Percentiles rank a stretch among this genome's conserved stretches.
Conservation (phyloP, 1,140 invertebrate genomes). For the Zaprionus lachaisei region DNA sequence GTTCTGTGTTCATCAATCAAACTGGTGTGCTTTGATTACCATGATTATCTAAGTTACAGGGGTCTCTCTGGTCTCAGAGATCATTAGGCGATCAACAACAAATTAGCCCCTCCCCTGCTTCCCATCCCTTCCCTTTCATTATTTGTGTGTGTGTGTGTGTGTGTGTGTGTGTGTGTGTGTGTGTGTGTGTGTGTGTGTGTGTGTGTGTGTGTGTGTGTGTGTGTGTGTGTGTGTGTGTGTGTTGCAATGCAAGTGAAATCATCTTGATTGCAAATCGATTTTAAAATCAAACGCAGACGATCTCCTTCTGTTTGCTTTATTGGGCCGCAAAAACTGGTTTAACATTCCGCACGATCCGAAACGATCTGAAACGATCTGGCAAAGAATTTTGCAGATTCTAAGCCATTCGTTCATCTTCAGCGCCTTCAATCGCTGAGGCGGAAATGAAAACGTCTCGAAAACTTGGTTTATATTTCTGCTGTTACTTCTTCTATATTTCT, state of each 20-base stretch:
- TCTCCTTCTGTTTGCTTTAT: slow-evolving; percentile 36
- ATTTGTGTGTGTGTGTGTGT: too few species aligned
- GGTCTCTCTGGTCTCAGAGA: not conserved
- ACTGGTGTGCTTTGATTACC: slow-evolving; percentile 15
- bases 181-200: slow-evolving; percentile 25
- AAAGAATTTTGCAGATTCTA: slow-evolving; percentile 52
- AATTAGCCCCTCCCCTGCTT: slow-evolving; percentile 16
- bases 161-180: slow-evolving; percentile 9
- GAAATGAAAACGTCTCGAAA: slow-evolving; percentile 57
- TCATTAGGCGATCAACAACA: slow-evolving; percentile 29
- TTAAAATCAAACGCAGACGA: slow-evolving; percentile 29
- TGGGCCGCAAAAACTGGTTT: slow-evolving; percentile 70
- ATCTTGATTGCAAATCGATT: slow-evolving; percentile 75
- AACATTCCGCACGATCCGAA: slow-evolving; percentile 42
- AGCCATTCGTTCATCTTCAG: slow-evolving; percentile 76
- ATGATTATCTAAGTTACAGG: slow-evolving; percentile 6
- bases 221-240: slow-evolving; percentile 14
- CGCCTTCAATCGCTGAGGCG: slow-evolving; percentile 64
- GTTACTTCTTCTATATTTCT: slow-evolving; percentile 18
- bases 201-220: slow-evolving; percentile 8
- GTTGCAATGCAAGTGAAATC: slow-evolving; percentile 75
- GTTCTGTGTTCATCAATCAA: slow-evolving; percentile 48
- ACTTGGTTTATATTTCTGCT: slow-evolving; percentile 36
- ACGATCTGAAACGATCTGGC: not conserved
- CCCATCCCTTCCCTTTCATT: slow-evolving; percentile 23